Percentiles rank a stretch among this genome's conserved stretches.
These are phyloP conservation scores for Fopius arisanus DNA, from an alignment of 1,140 invertebrate species.

Conservation along the genomic window DNA sequence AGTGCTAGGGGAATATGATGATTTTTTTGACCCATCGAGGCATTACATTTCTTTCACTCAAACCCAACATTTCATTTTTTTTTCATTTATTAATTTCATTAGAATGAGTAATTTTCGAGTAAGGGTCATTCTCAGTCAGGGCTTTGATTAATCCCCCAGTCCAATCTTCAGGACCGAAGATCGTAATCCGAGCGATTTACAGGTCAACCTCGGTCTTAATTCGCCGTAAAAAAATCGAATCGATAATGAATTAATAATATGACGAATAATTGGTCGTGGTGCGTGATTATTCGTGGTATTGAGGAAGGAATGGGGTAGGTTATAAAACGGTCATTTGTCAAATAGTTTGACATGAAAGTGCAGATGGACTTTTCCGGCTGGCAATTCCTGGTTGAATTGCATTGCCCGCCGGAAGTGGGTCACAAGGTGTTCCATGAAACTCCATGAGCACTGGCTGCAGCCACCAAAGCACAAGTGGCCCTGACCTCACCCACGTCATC, in stretches of 20 bases:
- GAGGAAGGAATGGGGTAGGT: not conserved
- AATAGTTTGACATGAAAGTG: too few species aligned
- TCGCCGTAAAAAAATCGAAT: not conserved
- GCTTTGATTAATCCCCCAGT: not conserved
- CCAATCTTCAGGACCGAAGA: not conserved
- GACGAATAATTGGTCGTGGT: not conserved
- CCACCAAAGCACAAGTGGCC: not conserved
- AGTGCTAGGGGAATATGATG: not conserved
- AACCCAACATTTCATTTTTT: too few species aligned
- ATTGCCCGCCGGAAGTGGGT: conserved; percentile 4
- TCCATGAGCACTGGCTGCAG: conserved; percentile 22
- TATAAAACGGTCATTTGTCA: not conserved
- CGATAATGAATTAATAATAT: not conserved
- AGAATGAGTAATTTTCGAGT: not conserved
- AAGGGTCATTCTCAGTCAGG: not conserved
- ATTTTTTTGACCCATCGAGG: too few species aligned
- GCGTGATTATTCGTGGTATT: not conserved
- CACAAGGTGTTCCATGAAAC: not conserved
- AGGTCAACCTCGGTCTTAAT: not conserved
- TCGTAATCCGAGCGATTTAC: not conserved
- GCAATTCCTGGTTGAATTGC: too few species aligned
- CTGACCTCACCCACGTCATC: not conserved
- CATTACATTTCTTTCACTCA: too few species aligned
- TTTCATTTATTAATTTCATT: too few species aligned
- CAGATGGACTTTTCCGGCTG: too few species aligned